Conservation (phyloP, 2,888 invertebrate species). For the Aphelenchoides bicaudatus region DNA sequence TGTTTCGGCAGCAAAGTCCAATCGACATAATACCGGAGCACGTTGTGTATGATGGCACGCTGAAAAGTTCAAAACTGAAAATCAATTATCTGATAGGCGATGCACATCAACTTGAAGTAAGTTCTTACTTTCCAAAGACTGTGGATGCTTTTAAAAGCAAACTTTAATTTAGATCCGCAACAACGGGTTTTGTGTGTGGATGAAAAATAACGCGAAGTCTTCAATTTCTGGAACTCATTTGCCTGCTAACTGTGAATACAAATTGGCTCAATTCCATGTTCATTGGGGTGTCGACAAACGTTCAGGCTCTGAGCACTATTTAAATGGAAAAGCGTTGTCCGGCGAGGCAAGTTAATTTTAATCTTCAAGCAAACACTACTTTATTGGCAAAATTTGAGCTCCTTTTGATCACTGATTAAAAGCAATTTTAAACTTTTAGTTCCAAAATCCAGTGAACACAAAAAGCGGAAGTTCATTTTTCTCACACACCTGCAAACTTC, state of each 20-base stretch:
- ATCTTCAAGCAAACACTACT: too few species aligned
- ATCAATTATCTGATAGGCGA: constrained; percentile 43
- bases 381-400: too few species aligned
- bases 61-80: constrained; percentile 20
- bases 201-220: constrained; percentile 17
- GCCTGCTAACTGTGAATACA: constrained; percentile 33
- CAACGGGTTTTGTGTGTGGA: constrained; percentile 19
- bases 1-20: constrained; percentile 42
- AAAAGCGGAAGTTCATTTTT: too few species aligned
- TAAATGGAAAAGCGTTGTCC: constrained; percentile 43
- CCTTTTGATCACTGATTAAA: too few species aligned
- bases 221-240: constrained; percentile 34
- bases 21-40: constrained; percentile 36
- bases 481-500: too few species aligned
- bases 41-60: constrained; percentile 30
- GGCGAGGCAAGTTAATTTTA: constrained; percentile 36
- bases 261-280: constrained; percentile 54
- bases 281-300: constrained; percentile 51
- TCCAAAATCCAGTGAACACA: too few species aligned
- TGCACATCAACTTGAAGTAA: constrained; percentile 26
- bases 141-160: not conserved
- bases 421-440: too few species aligned
- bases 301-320: constrained; percentile 52
- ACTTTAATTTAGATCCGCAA: constrained; percentile 18
- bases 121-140: constrained; percentile 8